phyloP scores from a whole-genome alignment of 2,888 invertebrate species.

The Mystacides longicornis region DNA sequence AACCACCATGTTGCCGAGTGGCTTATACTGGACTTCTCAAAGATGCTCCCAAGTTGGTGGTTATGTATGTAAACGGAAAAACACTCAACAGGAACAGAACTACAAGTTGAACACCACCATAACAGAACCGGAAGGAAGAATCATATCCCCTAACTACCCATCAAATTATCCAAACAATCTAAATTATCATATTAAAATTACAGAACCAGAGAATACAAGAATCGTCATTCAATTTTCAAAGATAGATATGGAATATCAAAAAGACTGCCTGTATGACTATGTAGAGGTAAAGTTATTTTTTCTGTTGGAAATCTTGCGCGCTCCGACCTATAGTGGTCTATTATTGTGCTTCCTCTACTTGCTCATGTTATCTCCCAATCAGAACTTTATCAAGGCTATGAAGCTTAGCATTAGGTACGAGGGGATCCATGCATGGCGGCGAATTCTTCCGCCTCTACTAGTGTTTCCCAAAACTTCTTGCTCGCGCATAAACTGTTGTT shows the following conservation, averaged over 20 bases:
- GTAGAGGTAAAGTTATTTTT: constrained; percentile 50
- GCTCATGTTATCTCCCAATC: neutral
- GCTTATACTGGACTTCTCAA: constrained; percentile 63
- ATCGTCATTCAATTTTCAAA: constrained; percentile 61
- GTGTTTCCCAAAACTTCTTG: too few relatives aligned
- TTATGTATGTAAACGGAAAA: constrained; percentile 56
- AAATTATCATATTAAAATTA: constrained; percentile 61
- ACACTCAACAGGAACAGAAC: constrained; percentile 38
- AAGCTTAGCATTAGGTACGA: too few relatives aligned
- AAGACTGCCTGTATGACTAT: constrained; percentile 73
- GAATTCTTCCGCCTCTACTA: too few relatives aligned
- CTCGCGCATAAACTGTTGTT: too few relatives aligned
- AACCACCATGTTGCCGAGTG: constrained; percentile 57
- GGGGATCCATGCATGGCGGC: too few relatives aligned
- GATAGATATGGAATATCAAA: constrained; percentile 67
- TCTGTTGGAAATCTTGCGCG: too few relatives aligned
- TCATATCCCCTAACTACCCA: constrained; percentile 67
- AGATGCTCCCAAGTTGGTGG: constrained; percentile 59
- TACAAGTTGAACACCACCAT: constrained; percentile 56
- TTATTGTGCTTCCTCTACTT: too few relatives aligned
- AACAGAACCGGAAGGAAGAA: constrained; percentile 54
- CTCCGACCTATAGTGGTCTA: too few relatives aligned
- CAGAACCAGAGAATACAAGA: constrained; percentile 58
- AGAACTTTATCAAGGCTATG: too few relatives aligned
- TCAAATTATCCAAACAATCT: constrained; percentile 63